Evolutionary conservation across 2,888 invertebrate genomes (phyloP).

Genomic region (Drosophila mimetica): DNA sequence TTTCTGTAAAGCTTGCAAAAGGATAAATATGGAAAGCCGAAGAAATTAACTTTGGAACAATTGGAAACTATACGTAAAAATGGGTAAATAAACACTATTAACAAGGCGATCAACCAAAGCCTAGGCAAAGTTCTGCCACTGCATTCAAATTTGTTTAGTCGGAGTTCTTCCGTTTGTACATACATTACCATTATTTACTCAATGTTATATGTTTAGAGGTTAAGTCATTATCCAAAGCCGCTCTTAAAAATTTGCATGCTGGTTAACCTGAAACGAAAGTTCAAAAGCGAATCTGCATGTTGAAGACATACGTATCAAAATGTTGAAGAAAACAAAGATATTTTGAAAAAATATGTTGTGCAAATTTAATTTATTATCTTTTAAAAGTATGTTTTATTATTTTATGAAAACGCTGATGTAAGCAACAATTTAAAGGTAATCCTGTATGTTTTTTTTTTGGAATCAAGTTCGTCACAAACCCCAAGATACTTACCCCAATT

Average conservation of each 20-base stretch:
- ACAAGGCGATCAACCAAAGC: constrained; percentile 47
- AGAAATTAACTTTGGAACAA: constrained; percentile 91
- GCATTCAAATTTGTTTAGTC: constrained; percentile 60
- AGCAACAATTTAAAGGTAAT: neutral
- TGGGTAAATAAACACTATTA: constrained; percentile 87
- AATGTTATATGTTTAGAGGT: constrained; percentile 32
- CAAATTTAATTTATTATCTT: neutral
- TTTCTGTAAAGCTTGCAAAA: constrained; percentile 93
- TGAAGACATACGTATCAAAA: neutral
- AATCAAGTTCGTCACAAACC: neutral
- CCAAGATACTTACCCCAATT: neutral
- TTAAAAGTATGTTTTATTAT: neutral
- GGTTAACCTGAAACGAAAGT: constrained; percentile 16
- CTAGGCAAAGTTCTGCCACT: constrained; percentile 55
- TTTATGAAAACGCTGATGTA: neutral
- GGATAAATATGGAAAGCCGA: constrained; percentile 93
- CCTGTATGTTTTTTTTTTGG: neutral
- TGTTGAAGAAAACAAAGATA: neutral
- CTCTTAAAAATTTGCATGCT: constrained; percentile 36
- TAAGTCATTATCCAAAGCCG: constrained; percentile 29
- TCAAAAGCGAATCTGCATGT: constrained; percentile 20
- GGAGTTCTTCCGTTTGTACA: constrained; percentile 65
- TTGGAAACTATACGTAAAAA: constrained; percentile 90
- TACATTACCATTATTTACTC: constrained; percentile 33
- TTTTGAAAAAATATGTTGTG: neutral